Evolutionary conservation across 2,113 vertebrate species (phyloP).

Genomic region (Carassius gibelio): DNA sequence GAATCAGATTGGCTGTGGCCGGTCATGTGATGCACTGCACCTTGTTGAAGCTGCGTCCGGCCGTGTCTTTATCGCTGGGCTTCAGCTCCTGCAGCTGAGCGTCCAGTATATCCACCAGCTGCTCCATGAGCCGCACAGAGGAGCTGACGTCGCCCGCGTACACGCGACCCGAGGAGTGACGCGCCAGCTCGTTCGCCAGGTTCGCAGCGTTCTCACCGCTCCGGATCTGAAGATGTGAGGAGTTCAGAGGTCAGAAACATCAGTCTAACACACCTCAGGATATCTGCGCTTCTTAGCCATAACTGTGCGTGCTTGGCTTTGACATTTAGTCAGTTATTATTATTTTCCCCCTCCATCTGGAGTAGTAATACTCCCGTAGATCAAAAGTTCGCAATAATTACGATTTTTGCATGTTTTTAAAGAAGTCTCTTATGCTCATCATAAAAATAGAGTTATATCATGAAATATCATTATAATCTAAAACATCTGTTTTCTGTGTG

Average conservation of each 20-base stretch:
- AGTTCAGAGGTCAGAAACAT: background rate
- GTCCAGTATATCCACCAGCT: slow-evolving; percentile 96
- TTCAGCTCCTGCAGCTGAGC: slow-evolving; percentile 93
- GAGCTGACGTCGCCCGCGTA: slow-evolving; percentile 96
- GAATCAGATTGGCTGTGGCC: background rate
- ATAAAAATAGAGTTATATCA: no score
- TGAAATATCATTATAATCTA: no score
- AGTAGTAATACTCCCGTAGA: no score
- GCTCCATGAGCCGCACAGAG: slow-evolving; percentile 95
- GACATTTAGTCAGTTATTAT: no score
- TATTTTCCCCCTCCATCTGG: no score
- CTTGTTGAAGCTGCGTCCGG: slow-evolving; percentile 98
- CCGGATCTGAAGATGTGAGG: slow-evolving; percentile 80
- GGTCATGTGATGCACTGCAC: slow-evolving; percentile 67
- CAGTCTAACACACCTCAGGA: background rate
- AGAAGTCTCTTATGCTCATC: no score
- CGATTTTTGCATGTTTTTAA: no score
- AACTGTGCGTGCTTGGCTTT: no score
- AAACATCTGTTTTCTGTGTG: no score
- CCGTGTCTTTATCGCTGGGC: slow-evolving; percentile 89
- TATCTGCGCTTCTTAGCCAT: no score
- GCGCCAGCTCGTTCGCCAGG: slow-evolving; percentile 95
- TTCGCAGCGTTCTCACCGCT: slow-evolving; percentile 97
- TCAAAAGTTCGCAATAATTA: no score
- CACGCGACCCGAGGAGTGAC: slow-evolving; percentile 92